Conservation (phyloP, 2,888 invertebrate species). For the Andrena bicolor region DNA sequence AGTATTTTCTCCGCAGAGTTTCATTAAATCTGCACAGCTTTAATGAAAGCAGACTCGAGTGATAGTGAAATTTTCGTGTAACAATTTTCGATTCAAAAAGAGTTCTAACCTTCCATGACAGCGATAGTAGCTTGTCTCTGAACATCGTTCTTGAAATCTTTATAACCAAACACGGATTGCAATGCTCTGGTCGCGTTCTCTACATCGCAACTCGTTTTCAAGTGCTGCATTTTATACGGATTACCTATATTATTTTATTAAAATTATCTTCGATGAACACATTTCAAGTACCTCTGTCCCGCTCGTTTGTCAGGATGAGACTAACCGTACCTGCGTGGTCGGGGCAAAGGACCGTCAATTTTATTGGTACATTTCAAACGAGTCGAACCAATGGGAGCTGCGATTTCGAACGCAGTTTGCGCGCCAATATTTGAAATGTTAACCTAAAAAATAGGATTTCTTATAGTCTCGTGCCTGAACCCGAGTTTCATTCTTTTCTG, state of each 20-base stretch:
- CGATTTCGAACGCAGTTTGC: neutral
- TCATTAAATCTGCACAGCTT: too few species aligned
- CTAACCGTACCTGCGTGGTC: too few species aligned
- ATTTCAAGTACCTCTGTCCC: slow-evolving; percentile 1
- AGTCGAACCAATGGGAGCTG: slow-evolving; percentile 3
- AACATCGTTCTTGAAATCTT: slow-evolving; percentile 34
- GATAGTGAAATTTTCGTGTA: neutral
- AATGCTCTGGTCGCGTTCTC: neutral
- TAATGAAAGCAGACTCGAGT: neutral
- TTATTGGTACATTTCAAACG: neutral
- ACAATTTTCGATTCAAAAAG: neutral
- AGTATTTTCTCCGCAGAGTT: too few species aligned
- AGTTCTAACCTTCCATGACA: slow-evolving; percentile 29
- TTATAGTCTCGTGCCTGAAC: too few species aligned
- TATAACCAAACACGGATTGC: slow-evolving; percentile 20
- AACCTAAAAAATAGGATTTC: neutral
- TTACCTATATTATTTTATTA: neutral
- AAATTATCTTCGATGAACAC: neutral
- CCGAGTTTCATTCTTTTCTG: neutral
- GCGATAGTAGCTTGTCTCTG: slow-evolving; percentile 20
- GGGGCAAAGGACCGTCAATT: neutral
- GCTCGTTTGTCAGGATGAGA: neutral
- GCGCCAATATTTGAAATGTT: slow-evolving; percentile 7
- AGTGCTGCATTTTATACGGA: neutral
- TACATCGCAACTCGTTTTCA: slow-evolving; percentile 9